Evolutionary conservation across 1,140 invertebrate genomes (phyloP).

Genomic region (Wiebesia pumilae): DNA sequence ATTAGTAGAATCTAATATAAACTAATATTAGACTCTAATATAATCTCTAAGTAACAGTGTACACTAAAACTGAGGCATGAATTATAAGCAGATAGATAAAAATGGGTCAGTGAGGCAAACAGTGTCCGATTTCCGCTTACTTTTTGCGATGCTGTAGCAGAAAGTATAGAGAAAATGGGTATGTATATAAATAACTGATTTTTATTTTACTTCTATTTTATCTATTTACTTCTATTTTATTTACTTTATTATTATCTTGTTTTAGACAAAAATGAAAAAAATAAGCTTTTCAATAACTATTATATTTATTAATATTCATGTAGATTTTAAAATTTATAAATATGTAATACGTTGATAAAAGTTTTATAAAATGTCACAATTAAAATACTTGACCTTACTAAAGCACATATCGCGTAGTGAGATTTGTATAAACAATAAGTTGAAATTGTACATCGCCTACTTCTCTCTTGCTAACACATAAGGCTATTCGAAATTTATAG

Average conservation of each 20-base stretch:
- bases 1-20: too few species aligned
- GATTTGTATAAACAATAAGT: too few species aligned
- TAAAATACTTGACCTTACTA: not conserved
- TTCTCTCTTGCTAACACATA: too few species aligned
- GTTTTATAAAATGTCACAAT: not conserved
- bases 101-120: conserved; percentile 61
- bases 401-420: not conserved
- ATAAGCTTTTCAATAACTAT: too few species aligned
- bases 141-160: conserved; percentile 21
- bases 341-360: not conserved
- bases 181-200: not conserved
- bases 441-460: too few species aligned
- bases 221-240: too few species aligned
- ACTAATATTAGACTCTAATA: too few species aligned
- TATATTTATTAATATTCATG: too few species aligned
- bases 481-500: too few species aligned
- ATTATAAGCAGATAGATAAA: conserved; percentile 55
- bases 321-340: not conserved
- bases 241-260: too few species aligned
- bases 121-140: conserved; percentile 60
- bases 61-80: conserved; percentile 56
- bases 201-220: not conserved
- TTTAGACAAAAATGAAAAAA: too few species aligned
- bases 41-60: not conserved
- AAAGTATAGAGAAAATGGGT: not conserved